Percentiles rank a stretch among this genome's conserved stretches.
Conservation (phyloP, 2,113 vertebrate species). For the Ptilonorhynchus violaceus region DNA sequence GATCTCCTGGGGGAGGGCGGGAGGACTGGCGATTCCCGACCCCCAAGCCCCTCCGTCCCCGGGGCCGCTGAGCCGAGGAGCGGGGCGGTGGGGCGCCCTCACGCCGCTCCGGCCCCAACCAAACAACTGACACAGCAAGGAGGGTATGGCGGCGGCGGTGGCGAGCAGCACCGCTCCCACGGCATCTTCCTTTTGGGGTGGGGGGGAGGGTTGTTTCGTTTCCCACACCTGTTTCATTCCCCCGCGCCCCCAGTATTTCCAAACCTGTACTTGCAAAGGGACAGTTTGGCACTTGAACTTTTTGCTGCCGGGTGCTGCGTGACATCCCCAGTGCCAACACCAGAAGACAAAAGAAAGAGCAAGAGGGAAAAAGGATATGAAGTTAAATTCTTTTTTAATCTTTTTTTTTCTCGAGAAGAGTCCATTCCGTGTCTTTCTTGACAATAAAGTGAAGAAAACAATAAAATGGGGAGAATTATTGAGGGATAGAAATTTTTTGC, state of each 20-base stretch:
- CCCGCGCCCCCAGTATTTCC: conserved; percentile 51
- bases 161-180: conserved; percentile 74
- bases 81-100: conserved; percentile 11
- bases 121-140: conserved; percentile 80
- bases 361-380: conserved; percentile 59
- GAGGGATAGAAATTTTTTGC: conserved; percentile 20
- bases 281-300: conserved; percentile 71
- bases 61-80: conserved; percentile 24
- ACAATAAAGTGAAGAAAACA: conserved; percentile 59
- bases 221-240: conserved; percentile 56
- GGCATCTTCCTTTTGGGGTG: conserved; percentile 75
- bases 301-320: conserved; percentile 46
- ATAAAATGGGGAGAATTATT: conserved; percentile 27
- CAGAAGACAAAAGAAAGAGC: conserved; percentile 65
- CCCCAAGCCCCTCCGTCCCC: conserved; percentile 43
- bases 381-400: not conserved
- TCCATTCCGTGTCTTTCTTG: conserved; percentile 66
- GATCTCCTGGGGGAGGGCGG: conserved; percentile 54
- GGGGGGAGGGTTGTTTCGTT: conserved; percentile 40
- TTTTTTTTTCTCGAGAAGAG: conserved; percentile 30
- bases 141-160: conserved; percentile 83
- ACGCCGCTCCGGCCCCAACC: conserved; percentile 34
- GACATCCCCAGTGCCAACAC: conserved; percentile 53
- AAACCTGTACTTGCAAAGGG: conserved; percentile 57
- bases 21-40: conserved; percentile 35